A percentile compares a stretch with the other conserved stretches of the same genome.
phyloP scores from a whole-genome alignment of 2,888 invertebrate genomes.

The Eupithecia centaureata region DNA sequence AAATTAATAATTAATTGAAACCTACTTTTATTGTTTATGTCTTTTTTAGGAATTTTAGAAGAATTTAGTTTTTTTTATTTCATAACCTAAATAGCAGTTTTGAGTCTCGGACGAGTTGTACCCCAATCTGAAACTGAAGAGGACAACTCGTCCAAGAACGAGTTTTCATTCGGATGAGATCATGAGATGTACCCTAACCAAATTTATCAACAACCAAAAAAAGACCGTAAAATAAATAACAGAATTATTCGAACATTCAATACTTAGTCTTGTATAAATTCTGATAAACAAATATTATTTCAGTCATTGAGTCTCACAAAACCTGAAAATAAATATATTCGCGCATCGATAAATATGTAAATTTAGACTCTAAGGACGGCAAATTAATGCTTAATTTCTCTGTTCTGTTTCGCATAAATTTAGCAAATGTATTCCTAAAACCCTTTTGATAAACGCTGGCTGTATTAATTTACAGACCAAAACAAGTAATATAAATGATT shows the following conservation, averaged over 20 bases:
- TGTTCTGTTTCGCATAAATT: conserved; percentile 75
- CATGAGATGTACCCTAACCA: too few relatives aligned
- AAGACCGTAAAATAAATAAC: too few relatives aligned
- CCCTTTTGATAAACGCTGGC: conserved; percentile 60
- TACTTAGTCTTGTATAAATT: background rate
- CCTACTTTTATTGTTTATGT: too few relatives aligned
- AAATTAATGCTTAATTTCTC: conserved; percentile 76
- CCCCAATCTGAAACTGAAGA: too few relatives aligned
- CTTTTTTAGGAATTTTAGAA: too few relatives aligned
- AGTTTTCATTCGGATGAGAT: too few relatives aligned
- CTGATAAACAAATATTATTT: conserved; percentile 3
- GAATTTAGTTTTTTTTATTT: too few relatives aligned
- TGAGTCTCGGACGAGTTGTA: too few relatives aligned
- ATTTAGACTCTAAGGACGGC: conserved; percentile 66
- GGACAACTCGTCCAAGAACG: too few relatives aligned
- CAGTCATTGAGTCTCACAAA: conserved; percentile 32
- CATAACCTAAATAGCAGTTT: too few relatives aligned
- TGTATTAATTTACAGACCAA: conserved; percentile 58
- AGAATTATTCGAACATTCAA: too few relatives aligned
- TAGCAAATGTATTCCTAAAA: conserved; percentile 66
- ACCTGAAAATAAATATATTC: conserved; percentile 66
- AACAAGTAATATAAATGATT: conserved; percentile 55
- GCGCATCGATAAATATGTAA: conserved; percentile 75
- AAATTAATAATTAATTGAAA: background rate
- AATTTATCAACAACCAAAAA: too few relatives aligned